A percentile compares a stretch with the other conserved stretches of the same genome.
These are phyloP conservation scores for Parus major DNA, from an alignment of 2,113 vertebrate species.

Conservation along the genomic window DNA sequence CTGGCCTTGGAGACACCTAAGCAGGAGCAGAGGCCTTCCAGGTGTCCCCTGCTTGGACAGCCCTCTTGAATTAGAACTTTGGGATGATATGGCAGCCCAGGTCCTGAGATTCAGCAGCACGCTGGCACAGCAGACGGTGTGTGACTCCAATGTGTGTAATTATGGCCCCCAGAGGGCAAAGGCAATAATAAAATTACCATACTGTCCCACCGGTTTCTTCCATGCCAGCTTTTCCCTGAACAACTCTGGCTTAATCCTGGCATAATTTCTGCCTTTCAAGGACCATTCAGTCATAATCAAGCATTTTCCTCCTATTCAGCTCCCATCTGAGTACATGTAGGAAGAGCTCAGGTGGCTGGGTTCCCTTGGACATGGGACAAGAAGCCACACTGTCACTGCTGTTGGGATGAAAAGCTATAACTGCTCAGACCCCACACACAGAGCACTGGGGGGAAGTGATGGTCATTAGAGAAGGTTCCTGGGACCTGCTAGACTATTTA, in stretches of 20 bases:
- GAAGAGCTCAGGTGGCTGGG: not conserved
- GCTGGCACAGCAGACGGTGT: not conserved
- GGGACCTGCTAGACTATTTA: not conserved
- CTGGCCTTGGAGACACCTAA: not conserved
- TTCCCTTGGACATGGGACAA: not conserved
- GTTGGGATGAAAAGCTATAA: not conserved
- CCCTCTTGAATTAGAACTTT: not conserved
- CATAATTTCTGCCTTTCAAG: not conserved
- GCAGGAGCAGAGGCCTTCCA: not conserved
- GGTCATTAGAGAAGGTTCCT: not conserved
- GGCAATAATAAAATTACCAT: constrained; percentile 9
- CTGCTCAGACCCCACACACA: not conserved
- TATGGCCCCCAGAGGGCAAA: not conserved
- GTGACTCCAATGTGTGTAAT: not conserved
- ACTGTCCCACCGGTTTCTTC: not conserved
- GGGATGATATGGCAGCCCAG: not conserved
- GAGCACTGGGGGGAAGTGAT: not conserved
- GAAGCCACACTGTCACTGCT: not conserved
- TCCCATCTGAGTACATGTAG: not conserved
- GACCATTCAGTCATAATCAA: not conserved
- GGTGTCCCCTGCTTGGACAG: not conserved
- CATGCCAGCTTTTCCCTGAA: not conserved
- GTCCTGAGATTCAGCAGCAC: not conserved
- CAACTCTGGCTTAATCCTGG: not conserved
- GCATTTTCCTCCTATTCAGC: not conserved